phyloP scores from a whole-genome alignment of 2,888 invertebrate species.

The Lycophotia porphyrea region DNA sequence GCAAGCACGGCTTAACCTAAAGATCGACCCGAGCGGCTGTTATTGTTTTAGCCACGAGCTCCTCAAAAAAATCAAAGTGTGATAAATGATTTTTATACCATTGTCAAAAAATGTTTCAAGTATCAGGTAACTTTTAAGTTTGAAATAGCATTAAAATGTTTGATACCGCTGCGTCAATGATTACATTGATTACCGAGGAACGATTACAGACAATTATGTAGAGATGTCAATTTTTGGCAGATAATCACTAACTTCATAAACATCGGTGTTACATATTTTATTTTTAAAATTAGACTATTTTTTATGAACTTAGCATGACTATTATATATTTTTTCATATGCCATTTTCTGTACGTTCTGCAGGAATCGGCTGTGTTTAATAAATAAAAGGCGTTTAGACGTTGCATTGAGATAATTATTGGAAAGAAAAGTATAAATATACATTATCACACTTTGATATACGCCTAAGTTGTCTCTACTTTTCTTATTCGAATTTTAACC shows the following conservation, averaged over 20 bases:
- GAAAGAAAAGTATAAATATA: too few relatives aligned
- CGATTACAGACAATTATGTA: conserved; percentile 7
- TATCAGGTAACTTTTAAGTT: not conserved
- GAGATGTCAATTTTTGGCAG: conserved; percentile 12
- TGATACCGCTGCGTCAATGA: conserved; percentile 33
- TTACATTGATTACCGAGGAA: conserved; percentile 15
- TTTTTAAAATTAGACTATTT: conserved; percentile 3
- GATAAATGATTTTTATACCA: not conserved
- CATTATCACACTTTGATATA: too few relatives aligned
- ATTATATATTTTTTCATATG: not conserved
- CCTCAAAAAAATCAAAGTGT: too few relatives aligned
- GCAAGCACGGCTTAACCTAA: too few relatives aligned
- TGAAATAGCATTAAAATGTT: conserved; percentile 49
- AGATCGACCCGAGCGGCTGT: too few relatives aligned
- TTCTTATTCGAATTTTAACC: too few relatives aligned
- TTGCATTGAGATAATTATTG: too few relatives aligned
- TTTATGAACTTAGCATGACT: not conserved
- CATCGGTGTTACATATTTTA: not conserved
- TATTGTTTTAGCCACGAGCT: too few relatives aligned
- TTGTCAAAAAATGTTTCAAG: not conserved
- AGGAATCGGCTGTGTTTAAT: not conserved
- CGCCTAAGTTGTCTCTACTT: too few relatives aligned
- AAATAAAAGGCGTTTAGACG: too few relatives aligned
- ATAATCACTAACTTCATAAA: not conserved
- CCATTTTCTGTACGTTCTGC: not conserved